These are phyloP conservation scores for Sebastes cheni DNA, from an alignment of 2,797 vertebrate species.

Conservation along the genomic window DNA sequence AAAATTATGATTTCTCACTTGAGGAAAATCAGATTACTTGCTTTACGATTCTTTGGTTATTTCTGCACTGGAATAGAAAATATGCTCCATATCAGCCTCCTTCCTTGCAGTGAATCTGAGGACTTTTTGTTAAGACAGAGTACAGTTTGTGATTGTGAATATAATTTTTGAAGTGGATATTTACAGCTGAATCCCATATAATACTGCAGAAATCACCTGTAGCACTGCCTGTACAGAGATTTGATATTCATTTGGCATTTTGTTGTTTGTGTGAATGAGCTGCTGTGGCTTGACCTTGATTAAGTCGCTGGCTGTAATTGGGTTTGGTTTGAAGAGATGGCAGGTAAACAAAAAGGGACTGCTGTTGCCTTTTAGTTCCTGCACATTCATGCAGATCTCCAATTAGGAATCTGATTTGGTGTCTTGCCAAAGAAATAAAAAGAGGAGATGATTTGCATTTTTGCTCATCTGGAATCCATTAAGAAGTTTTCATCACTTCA, in stretches of 20 bases:
- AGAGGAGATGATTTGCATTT: background rate
- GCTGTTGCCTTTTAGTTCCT: constrained; percentile 2
- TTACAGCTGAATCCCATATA: background rate
- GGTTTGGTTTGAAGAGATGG: constrained; percentile 30
- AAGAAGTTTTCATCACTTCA: background rate
- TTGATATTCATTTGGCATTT: background rate
- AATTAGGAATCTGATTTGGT: constrained; percentile 15
- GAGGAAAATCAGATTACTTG: background rate
- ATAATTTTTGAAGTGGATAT: background rate
- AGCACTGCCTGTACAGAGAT: background rate
- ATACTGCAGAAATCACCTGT: constrained; percentile 12
- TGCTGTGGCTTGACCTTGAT: constrained; percentile 33
- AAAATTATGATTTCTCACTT: background rate
- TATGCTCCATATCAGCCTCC: background rate
- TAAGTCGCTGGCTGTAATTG: constrained; percentile 28
- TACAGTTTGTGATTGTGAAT: background rate
- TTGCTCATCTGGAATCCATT: background rate
- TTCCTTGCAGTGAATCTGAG: background rate
- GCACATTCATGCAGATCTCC: background rate
- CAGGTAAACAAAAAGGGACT: constrained; percentile 10
- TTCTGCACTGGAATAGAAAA: background rate
- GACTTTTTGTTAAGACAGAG: background rate
- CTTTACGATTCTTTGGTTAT: background rate
- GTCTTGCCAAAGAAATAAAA: background rate
- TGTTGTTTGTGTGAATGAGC: background rate